Evolutionary conservation across 1,140 invertebrate species (phyloP), one percentile per base, ranked within the genome.

Genomic region (Lepidostoma basale): DNA sequence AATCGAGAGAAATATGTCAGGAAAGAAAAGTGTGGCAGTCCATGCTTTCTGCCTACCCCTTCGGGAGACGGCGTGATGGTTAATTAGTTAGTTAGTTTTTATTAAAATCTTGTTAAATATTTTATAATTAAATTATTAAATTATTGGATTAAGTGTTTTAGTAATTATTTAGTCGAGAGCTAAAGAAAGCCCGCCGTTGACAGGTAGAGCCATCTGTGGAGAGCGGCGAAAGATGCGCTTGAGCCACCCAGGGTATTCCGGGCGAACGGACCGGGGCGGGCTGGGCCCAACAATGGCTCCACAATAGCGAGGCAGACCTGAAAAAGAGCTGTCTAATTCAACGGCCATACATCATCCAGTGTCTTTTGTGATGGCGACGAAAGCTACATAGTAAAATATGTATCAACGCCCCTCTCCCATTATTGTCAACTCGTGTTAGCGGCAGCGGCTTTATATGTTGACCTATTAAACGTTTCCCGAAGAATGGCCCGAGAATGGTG

Each of bases 401-500:
- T 59, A 72, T 72, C 70, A 68, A 72, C 70, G 70, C 70, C 66
- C 64, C 59, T 71, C 68, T n/a, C 65, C 66, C 63, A 68, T 68
- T 72, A 66, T 68, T 72, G 66, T 71, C 69, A 62, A 36, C 52
- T 26, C 14, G 62, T 70, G 68, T 63, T 54, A 66, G 62, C 54
- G 54, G 54, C 49, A 33, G 40, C 56, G 36, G 30, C 62, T 62
- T 70, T 58, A 66, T 44, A 52, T 66, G 68, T 62, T 49, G 64
- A 60, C 68, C 68, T 63, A 64, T 69, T 69, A 67, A 67, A 67
- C 47, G 62, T 49, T 23, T 45, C 67, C 22, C 49, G 33, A 49
- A 52, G 54, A 60, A 52, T 49, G 25, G 23, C 18, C 10, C 25
- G 39, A 25, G 59, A 62, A 67, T 67, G 56, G 45, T 60, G 49